Base-by-base conservation (phyloP, 30 jellyfish, hydroid and myxozoan species). In the Mastigias papua region DNA sequence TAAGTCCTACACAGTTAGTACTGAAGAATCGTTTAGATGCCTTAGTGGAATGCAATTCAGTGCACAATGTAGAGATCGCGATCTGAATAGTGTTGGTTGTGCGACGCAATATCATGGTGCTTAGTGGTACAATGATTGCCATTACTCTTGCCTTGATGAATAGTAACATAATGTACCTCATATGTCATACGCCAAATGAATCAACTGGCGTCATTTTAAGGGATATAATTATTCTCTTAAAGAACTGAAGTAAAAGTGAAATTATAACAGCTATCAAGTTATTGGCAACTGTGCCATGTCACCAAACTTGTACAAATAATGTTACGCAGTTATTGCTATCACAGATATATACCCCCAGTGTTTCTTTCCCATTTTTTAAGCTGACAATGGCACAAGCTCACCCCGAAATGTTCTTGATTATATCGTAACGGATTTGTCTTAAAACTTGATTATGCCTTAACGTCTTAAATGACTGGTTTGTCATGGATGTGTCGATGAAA, bases 71-170 rank as follows among this genome's bases (percentile, higher is more conserved):
- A 79, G 48, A 65, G 89, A 79, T 35, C 37, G 61, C n/a, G 89
- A 79, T 79, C 60, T 70, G 1, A 19, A 20, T 11, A 30, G 26
- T n/a, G 66, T 34, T 19, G 61, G 50, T 35, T 79, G 89, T 61
- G 80, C 89, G 7, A 60, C 21, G 0, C 48, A 17, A 37, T 63
- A 7, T 37, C 80, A 61, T 32, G 89, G 89, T 19, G 89, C 89
- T 23, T 79, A 80, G 89, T 79, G 89, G 89, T 79, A 79, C 46
- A 1, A 29, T 19, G 0, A n/a, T 26, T 81, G 91, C 32, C 91
- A 81, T 49, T 16, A 17, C 20, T 81, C 91, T 1, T 64, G 66
- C 46, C 57, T 81, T 15, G 66, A 81, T 48, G 91, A 84, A 20
- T 64, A 68, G 29, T 81, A 81, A 22, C 67, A 64, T 7, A 81